Base-by-base conservation (phyloP, 1,140 invertebrate species). In the Drosophila bipectinata region DNA sequence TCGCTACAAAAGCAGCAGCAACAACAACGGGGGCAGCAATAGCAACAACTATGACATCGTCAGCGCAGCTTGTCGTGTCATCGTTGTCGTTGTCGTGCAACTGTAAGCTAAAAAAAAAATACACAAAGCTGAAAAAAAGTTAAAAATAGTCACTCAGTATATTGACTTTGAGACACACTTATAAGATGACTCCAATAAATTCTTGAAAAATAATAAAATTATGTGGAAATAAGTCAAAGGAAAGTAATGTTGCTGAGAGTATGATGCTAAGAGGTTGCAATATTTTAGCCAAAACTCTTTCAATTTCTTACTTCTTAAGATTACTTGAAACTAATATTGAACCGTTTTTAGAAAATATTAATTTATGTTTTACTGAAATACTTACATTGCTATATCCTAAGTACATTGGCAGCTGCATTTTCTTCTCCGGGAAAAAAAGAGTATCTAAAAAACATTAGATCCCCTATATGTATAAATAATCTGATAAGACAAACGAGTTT, bases 401-500 rank as follows among this genome's bases (percentile, higher is more conserved):
- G 14, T 18, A 18, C 39, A 12, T 21, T 28, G 45, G 8, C 1
- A 8, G 9, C 18, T 9, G 14, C 54, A 26, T 44, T 48, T 28
- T 59, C 24, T 10, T 3, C 34, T n/a, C 15, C 0, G 4, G 12
- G 3, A 10, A 12, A 1, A 26, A 39, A 48, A 73, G 71, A 53
- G 60, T 75, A 75, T 74, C 18, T 21, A 7, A 15, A 45, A 48
- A 41, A 54, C 18, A 59, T 60, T 47, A 72, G 58, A 72, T 83
- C 67, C 73, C 66, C 79, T 28, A 72, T 79, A 37, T 54, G 53
- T 73, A 73, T 74, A 89, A 79, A 89, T 77, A 84, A 88, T 88
- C 84, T 84, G 84, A 88, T 88, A 88, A 83, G 72, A 88, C 76
- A 89, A 88, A 89, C 83, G 84, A 88, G 83, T 88, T 88, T 88